Conservation (phyloP, 2,113 vertebrate genomes). For the Corydoras maculifer region DNA sequence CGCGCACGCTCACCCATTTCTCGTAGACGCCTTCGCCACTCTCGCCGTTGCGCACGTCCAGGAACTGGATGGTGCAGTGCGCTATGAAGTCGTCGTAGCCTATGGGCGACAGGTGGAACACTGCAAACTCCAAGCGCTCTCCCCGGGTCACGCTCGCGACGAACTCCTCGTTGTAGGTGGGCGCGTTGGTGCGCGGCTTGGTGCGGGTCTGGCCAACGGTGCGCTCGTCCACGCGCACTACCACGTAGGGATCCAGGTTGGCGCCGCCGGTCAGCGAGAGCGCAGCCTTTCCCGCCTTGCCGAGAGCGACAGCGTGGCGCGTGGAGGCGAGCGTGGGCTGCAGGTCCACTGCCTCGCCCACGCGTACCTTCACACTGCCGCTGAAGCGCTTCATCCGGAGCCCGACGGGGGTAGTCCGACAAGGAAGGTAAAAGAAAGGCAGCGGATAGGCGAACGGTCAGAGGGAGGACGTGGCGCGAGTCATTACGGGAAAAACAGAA, state of each 20-base stretch:
- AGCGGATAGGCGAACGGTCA: neutral
- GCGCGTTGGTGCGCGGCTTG: constrained; percentile 91
- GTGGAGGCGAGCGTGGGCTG: constrained; percentile 86
- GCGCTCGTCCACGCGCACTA: constrained; percentile 89
- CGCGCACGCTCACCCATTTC: constrained; percentile 83
- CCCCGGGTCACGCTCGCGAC: constrained; percentile 76
- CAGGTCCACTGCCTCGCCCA: constrained; percentile 88
- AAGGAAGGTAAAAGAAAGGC: neutral
- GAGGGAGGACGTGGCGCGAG: neutral
- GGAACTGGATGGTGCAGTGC: constrained; percentile 85
- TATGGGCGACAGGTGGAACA: constrained; percentile 94
- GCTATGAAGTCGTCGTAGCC: constrained; percentile 98
- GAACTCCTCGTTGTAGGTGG: constrained; percentile 96
- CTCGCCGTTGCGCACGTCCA: constrained; percentile 75
- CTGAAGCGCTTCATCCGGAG: constrained; percentile 75
- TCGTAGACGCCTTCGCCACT: constrained; percentile 79
- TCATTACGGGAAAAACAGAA: neutral
- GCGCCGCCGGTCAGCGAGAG: too few relatives aligned
- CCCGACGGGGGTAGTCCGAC: neutral
- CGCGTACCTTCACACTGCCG: constrained; percentile 84
- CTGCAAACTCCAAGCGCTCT: constrained; percentile 80
- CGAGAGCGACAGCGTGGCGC: constrained; percentile 84
- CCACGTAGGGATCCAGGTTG: constrained; percentile 86
- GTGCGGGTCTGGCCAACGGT: constrained; percentile 88
- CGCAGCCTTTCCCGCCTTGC: constrained; percentile 60